Percentiles rank a stretch among this genome's conserved stretches.
These are phyloP conservation scores for Podarcis cretensis DNA, from an alignment of 2,113 vertebrate genomes.

Conservation along the genomic window DNA sequence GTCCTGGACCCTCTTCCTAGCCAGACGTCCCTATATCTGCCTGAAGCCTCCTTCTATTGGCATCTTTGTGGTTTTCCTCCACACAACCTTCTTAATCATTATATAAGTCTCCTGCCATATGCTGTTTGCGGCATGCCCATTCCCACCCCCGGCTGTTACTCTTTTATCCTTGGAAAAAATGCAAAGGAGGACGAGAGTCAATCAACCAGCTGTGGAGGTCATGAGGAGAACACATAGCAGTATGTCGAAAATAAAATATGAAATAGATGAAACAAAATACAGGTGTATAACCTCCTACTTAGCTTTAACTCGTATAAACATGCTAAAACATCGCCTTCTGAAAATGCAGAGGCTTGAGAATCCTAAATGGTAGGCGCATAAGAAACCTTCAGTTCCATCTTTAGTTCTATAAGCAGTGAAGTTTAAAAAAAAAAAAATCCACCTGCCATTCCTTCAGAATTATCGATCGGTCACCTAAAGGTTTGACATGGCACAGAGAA, in stretches of 20 bases:
- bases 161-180: not conserved
- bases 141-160: not conserved
- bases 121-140: not conserved
- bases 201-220: not conserved
- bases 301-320: not conserved
- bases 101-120: slow-evolving; percentile 9
- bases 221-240: not conserved
- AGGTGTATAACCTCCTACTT: not conserved
- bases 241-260: not conserved
- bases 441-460: not conserved
- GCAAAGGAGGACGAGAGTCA: not conserved
- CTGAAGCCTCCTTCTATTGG: not conserved
- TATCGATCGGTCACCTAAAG: not conserved
- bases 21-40: not conserved
- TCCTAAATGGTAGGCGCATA: not conserved
- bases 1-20: not conserved
- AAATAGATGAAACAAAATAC: not conserved
- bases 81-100: slow-evolving; percentile 21
- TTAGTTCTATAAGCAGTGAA: too few species aligned
- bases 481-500: not conserved
- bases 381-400: too few species aligned
- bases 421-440: not conserved
- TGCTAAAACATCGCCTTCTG: not conserved
- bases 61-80: not conserved
- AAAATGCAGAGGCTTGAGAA: not conserved